A percentile compares a stretch with the other conserved stretches of the same genome.
These are phyloP conservation scores for Panulirus ornatus DNA, from an alignment of 1,140 invertebrate species.

Conservation along the genomic window DNA sequence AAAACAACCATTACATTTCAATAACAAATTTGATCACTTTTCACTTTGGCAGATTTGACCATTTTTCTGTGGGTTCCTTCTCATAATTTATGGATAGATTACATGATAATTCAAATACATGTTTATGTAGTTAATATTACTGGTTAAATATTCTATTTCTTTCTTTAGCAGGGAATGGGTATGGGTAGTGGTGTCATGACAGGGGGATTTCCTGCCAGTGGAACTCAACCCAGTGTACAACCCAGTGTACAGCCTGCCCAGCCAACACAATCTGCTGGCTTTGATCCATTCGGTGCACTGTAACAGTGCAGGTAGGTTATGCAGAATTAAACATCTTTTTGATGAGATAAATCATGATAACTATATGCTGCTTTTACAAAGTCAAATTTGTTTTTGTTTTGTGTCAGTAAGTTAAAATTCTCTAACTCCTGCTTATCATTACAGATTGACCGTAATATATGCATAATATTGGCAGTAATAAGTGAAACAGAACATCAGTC, in stretches of 20 bases:
- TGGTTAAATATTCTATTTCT: background rate
- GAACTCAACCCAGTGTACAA: slow-evolving; percentile 16
- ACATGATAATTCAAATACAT: too few species aligned
- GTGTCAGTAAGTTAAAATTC: background rate
- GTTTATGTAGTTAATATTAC: too few species aligned
- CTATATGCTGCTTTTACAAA: background rate
- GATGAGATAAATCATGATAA: too few species aligned
- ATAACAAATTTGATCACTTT: too few species aligned
- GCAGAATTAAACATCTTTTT: too few species aligned
- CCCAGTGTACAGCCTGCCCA: slow-evolving; percentile 45
- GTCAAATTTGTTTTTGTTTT: background rate
- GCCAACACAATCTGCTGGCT: slow-evolving; percentile 56
- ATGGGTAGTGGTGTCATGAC: slow-evolving; percentile 39
- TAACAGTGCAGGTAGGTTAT: slow-evolving; percentile 58
- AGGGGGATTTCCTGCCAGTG: slow-evolving; percentile 42
- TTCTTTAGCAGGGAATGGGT: slow-evolving; percentile 49
- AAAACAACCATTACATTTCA: too few species aligned
- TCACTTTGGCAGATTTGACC: too few species aligned
- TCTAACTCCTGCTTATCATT: background rate
- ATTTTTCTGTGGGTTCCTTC: too few species aligned
- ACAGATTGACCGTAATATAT: slow-evolving; percentile 38
- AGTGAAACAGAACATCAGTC: slow-evolving; percentile 29
- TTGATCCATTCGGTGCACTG: slow-evolving; percentile 73
- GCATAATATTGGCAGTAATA: slow-evolving; percentile 64
- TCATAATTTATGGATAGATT: too few species aligned